Conservation (phyloP, 2,113 vertebrate species). For the Aptenodytes patagonicus region DNA sequence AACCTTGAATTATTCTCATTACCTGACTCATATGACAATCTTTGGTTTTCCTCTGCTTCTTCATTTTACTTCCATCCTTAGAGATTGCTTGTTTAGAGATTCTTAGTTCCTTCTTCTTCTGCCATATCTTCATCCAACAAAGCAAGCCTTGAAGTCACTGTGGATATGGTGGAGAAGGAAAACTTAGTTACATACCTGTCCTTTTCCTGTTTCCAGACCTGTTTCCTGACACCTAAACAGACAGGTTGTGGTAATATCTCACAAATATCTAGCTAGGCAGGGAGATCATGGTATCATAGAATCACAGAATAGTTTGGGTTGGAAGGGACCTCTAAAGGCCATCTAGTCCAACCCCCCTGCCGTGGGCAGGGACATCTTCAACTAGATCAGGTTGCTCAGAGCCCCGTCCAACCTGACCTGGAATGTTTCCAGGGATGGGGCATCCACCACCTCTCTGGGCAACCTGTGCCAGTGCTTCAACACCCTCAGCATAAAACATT, state of each 20-base stretch:
- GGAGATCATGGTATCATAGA: not conserved
- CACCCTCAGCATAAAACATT: too few relatives aligned
- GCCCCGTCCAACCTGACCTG: too few relatives aligned
- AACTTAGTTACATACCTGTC: not conserved
- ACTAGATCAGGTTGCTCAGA: too few relatives aligned
- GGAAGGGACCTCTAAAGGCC: too few relatives aligned
- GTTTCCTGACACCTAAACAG: not conserved
- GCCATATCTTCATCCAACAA: not conserved
- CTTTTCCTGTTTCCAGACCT: not conserved
- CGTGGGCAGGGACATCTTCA: too few relatives aligned
- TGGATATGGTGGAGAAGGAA: not conserved
- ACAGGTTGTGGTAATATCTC: not conserved
- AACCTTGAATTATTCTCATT: constrained; percentile 13
- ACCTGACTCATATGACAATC: not conserved
- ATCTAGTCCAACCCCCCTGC: too few relatives aligned
- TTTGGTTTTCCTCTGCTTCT: not conserved
- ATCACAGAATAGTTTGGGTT: too few relatives aligned
- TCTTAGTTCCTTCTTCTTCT: not conserved
- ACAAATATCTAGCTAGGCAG: not conserved
- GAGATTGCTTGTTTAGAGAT: not conserved
- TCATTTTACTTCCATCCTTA: not conserved
- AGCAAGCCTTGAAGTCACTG: not conserved
- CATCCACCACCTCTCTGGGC: too few relatives aligned
- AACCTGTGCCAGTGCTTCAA: too few relatives aligned
- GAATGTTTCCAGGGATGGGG: too few relatives aligned